Percentiles rank a stretch among this genome's conserved stretches.
Evolutionary conservation across 2,797 vertebrate genomes (phyloP).

Genomic region (Myoxocephalus aenaeus): DNA sequence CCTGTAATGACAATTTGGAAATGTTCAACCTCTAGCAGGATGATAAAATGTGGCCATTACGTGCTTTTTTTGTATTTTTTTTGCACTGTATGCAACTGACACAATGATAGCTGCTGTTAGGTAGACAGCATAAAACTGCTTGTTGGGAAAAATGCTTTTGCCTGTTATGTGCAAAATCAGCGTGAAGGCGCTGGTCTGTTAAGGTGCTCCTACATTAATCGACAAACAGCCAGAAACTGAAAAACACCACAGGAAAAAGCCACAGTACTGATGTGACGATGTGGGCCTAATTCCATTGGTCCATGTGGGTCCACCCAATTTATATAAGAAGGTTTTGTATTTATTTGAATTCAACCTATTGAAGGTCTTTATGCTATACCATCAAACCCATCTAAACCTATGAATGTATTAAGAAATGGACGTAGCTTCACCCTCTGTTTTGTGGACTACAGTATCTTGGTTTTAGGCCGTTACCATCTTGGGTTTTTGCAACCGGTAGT

Average conservation of each 20-base stretch:
- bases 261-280: neutral
- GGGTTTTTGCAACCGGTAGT: neutral
- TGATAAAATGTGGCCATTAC: constrained; percentile 42
- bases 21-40: constrained; percentile 38
- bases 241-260: constrained; percentile 19
- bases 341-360: constrained; percentile 5
- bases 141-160: constrained; percentile 29
- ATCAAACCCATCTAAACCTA: neutral
- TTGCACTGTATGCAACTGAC: constrained; percentile 35
- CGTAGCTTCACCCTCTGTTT: neutral
- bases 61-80: constrained; percentile 26
- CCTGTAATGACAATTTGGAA: constrained; percentile 35
- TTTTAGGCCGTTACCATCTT: too few relatives aligned
- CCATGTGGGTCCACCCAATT: neutral
- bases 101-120: constrained; percentile 24
- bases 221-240: constrained; percentile 35
- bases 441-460: neutral
- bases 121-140: constrained; percentile 35
- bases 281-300: constrained; percentile 9
- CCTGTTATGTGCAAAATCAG: constrained; percentile 50
- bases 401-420: neutral
- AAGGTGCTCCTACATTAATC: constrained; percentile 53
- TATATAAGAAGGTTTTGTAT: neutral
- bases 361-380: neutral
- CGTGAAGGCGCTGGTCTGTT: constrained; percentile 41